phyloP scores from a whole-genome alignment of 2,797 vertebrate genomes.

The Gallinago nigripennis region DNA sequence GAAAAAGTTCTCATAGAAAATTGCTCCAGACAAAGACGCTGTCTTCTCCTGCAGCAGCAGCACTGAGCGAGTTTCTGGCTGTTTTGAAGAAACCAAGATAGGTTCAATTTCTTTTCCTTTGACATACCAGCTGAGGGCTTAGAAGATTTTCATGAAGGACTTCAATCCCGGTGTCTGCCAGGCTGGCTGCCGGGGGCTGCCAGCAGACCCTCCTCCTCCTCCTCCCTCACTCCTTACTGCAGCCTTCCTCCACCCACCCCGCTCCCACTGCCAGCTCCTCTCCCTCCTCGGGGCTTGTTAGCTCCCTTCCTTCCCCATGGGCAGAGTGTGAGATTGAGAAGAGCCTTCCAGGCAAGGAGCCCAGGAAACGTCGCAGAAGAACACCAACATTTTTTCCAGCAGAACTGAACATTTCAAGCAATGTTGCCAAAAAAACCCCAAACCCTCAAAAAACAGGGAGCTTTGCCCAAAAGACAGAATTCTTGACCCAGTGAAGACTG shows the following conservation, averaged over 20 bases:
- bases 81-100: background rate
- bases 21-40: background rate
- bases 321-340: conserved; percentile 36
- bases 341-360: conserved; percentile 55
- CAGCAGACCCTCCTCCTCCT: background rate
- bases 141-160: background rate
- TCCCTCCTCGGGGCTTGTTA: background rate
- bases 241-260: background rate
- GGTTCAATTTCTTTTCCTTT: background rate
- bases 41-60: background rate
- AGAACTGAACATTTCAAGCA: background rate
- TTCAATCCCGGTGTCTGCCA: rapidly evolving
- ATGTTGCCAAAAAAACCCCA: rapidly evolving
- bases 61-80: background rate
- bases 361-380: conserved; percentile 32
- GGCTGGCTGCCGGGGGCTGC: background rate
- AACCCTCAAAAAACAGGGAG: background rate
- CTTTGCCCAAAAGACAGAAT: background rate
- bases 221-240: background rate
- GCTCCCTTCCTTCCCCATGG: background rate
- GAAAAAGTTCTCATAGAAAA: background rate
- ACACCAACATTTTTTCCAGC: background rate
- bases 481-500: background rate
- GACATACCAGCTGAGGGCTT: background rate
- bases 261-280: background rate